Evolutionary conservation across 2,113 vertebrate genomes (phyloP), one percentile per base, ranked within the genome.

Genomic region (Charina bottae): DNA sequence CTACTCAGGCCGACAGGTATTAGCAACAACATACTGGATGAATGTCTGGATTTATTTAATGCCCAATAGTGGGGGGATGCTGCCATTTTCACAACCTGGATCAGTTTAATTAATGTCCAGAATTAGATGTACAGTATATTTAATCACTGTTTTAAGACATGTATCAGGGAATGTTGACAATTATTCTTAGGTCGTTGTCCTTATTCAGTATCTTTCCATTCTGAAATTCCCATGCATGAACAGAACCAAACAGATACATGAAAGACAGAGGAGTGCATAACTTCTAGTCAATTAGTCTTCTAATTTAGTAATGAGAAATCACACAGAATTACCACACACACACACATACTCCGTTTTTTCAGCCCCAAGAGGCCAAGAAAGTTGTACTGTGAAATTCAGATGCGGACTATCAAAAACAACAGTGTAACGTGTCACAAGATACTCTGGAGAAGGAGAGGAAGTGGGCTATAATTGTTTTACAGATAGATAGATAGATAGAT

Each of bases 1-100:
- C 99, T 15, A 99, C 99, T 0, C 98, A 99, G 96, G 98, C 98
- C 0, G 99, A 99, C 98, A 98, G 99, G 98, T 99, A 96, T 56
- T 95, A 78, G 54, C 11, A 11, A 3, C 72, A 33, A 9, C 0
- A 0, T 53, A 37, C 55, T 56, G 90, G 49, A 11, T 42, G 13
- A 3, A 54, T 3, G 42, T 37, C 37, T 19, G 33, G 68, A 33
- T 72, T 72, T 37, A 72, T 72, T 72, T 72, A 7, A 78, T 37
- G n/a, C 3, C 15, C 15, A 37, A 78, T 15, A 78, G 15, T 37
- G 68, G n/a, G 68, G 68, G 15, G 37, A 78, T 78, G 68, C n/a
- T 21, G 15, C 1, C 24, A 17, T 68, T 54, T 8, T 60, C 19
- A 23, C 53, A 88, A n/a, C 17, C 54, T 17, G 21, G 12, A 64